These are phyloP conservation scores for Pantherophis alleghaniensis DNA, from an alignment of 2,797 vertebrate genomes.

Conservation along the genomic window DNA sequence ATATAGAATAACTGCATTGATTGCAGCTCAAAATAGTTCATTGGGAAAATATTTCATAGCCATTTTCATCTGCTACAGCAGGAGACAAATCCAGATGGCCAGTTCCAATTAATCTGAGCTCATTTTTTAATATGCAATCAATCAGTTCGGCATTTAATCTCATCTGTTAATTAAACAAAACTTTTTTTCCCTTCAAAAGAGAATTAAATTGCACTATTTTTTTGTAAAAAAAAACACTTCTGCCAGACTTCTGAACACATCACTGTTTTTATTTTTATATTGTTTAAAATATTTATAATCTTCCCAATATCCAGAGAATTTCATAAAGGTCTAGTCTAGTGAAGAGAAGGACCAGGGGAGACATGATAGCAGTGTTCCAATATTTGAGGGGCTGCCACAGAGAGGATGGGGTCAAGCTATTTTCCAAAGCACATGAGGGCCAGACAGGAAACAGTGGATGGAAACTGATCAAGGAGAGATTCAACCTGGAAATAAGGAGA, in stretches of 20 bases:
- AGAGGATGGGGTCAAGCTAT: too few relatives aligned
- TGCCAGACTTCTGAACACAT: neutral
- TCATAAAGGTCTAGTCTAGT: neutral
- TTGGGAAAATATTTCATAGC: neutral
- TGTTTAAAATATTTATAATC: neutral
- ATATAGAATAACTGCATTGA: neutral
- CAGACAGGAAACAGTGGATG: too few relatives aligned
- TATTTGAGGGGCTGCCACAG: too few relatives aligned
- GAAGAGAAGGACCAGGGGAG: too few relatives aligned
- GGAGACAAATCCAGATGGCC: neutral
- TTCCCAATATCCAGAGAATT: neutral
- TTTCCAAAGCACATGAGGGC: too few relatives aligned
- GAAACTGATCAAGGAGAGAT: too few relatives aligned
- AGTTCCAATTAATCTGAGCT: conserved; percentile 1
- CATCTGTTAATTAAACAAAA: conserved; percentile 3
- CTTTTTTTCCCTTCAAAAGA: neutral
- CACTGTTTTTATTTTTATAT: neutral
- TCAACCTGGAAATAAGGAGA: too few relatives aligned
- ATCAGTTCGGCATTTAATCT: conserved; percentile 2
- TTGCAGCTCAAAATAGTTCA: neutral
- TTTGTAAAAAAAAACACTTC: neutral
- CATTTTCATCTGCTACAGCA: neutral
- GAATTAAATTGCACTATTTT: neutral
- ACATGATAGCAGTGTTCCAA: too few relatives aligned
- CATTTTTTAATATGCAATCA: conserved; percentile 4